Evolutionary conservation across 1,140 invertebrate species (phyloP).

Genomic region (Cotesia chilonis): DNA sequence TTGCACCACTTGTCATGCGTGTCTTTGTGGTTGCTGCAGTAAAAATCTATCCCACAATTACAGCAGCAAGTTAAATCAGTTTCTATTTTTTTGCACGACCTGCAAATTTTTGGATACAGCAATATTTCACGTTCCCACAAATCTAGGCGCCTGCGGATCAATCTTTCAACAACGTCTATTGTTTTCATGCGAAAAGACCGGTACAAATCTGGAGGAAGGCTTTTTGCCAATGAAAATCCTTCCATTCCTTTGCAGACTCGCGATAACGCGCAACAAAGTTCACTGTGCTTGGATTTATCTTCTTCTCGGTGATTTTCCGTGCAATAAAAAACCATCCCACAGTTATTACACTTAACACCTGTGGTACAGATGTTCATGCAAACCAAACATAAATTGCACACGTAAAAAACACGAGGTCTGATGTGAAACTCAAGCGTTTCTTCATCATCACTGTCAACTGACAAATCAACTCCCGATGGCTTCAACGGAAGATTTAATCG

Average conservation of each 20-base stretch:
- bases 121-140: conserved; percentile 75
- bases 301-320: conserved; percentile 60
- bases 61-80: conserved; percentile 68
- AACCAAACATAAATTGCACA: conserved; percentile 57
- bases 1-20: conserved; percentile 58
- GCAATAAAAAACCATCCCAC: conserved; percentile 69
- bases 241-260: conserved; percentile 48
- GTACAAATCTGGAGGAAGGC: conserved; percentile 69
- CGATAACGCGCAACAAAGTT: conserved; percentile 59
- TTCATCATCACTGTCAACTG: conserved; percentile 45
- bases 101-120: conserved; percentile 73
- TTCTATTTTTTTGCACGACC: conserved; percentile 63
- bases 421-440: conserved; percentile 53
- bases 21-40: conserved; percentile 47
- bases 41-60: conserved; percentile 67
- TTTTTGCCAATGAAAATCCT: conserved; percentile 65
- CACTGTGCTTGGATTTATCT: conserved; percentile 60
- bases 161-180: conserved; percentile 69
- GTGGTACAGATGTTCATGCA: conserved; percentile 51
- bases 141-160: conserved; percentile 67
- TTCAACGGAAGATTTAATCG: conserved; percentile 47
- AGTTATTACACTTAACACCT: conserved; percentile 57
- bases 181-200: conserved; percentile 70
- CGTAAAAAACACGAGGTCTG: conserved; percentile 53
- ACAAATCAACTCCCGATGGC: conserved; percentile 35